Evolutionary conservation across 2,113 vertebrate species (phyloP).

Genomic region (Petaurus breviceps): DNA sequence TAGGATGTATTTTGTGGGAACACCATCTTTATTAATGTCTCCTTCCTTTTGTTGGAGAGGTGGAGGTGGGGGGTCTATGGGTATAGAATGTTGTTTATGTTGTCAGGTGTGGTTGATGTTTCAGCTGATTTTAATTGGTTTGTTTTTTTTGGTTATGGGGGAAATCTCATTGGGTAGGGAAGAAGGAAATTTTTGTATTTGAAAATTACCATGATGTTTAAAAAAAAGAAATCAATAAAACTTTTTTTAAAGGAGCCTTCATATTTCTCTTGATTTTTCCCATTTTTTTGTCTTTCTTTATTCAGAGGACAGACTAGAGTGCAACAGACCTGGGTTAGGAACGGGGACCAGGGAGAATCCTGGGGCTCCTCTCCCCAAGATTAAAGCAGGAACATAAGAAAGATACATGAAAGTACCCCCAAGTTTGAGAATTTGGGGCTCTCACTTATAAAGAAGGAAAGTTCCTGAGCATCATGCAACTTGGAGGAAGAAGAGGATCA

Average conservation of each 20-base stretch:
- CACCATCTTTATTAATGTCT: neutral
- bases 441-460: neutral
- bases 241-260: neutral
- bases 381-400: neutral
- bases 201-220: neutral
- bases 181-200: neutral
- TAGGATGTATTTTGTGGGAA: neutral
- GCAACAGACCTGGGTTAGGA: neutral
- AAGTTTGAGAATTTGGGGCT: neutral
- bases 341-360: neutral
- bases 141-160: neutral
- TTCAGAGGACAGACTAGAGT: neutral
- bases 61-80: neutral
- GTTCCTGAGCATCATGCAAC: neutral
- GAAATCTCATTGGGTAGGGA: neutral
- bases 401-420: neutral
- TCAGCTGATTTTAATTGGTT: neutral
- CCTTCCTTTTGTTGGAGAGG: neutral
- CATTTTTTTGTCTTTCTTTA: neutral
- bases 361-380: neutral
- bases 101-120: neutral
- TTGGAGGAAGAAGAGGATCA: neutral
- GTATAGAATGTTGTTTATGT: neutral
- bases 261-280: neutral
- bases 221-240: neutral